phyloP scores from a whole-genome alignment of 2,113 vertebrate species.

The Otocyon megalotis region DNA sequence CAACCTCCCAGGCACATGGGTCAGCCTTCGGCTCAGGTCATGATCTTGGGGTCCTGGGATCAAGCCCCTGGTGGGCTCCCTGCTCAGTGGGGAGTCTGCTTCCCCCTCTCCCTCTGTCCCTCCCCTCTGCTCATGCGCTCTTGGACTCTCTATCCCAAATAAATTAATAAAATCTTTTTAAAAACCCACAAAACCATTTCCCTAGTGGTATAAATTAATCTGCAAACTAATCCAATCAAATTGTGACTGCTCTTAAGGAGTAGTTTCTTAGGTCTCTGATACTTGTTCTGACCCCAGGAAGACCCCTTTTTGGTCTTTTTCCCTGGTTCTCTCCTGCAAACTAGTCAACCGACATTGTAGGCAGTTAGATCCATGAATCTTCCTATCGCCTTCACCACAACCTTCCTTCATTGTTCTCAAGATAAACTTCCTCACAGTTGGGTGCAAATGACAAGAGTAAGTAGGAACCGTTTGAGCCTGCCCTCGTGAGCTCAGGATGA shows the following conservation, averaged over 20 bases:
- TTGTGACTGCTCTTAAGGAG: background rate
- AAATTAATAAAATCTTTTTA: too few relatives aligned
- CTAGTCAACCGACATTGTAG: background rate
- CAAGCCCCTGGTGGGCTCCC: too few relatives aligned
- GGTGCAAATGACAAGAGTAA: background rate
- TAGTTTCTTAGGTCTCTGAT: background rate
- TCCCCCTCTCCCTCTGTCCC: too few relatives aligned
- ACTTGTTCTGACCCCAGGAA: background rate
- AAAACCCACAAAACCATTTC: background rate
- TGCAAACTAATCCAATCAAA: background rate
- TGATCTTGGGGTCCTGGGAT: too few relatives aligned
- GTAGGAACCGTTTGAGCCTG: background rate
- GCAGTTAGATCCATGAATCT: background rate
- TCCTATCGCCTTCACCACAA: background rate
- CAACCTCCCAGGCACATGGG: background rate
- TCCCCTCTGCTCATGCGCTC: too few relatives aligned
- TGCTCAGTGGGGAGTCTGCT: too few relatives aligned
- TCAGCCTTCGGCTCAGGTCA: too few relatives aligned
- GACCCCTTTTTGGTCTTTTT: background rate
- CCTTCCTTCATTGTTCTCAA: background rate
- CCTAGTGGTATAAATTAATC: background rate
- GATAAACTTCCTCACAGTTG: background rate
- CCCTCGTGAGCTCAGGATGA: background rate
- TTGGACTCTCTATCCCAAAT: too few relatives aligned
- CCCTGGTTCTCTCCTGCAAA: slow-evolving; percentile 11